Evolutionary conservation across 2,888 invertebrate genomes (phyloP).

Genomic region (Rhynchonema sp.): DNA sequence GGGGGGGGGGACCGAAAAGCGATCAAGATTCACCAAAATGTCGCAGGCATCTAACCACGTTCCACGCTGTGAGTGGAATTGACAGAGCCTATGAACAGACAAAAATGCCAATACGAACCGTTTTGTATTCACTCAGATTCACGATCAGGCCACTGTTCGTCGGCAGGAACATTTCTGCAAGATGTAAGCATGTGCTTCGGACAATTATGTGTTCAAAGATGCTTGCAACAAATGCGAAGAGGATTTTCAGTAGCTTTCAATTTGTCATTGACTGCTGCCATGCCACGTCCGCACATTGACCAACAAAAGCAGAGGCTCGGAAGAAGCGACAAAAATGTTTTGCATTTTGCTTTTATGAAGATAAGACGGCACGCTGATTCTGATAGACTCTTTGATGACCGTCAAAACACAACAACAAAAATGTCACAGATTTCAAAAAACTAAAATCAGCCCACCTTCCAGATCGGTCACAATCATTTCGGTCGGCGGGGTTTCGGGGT

Average conservation of each 20-base stretch:
- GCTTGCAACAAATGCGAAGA: too few relatives aligned
- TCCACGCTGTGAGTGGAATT: too few relatives aligned
- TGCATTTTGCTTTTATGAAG: neutral
- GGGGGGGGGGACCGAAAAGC: too few relatives aligned
- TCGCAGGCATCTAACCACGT: too few relatives aligned
- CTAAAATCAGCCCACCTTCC: conserved; percentile 43
- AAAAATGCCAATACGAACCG: conserved; percentile 32
- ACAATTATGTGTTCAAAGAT: too few relatives aligned
- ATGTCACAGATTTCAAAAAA: neutral
- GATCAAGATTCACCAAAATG: too few relatives aligned
- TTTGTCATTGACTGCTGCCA: too few relatives aligned
- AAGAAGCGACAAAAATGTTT: neutral
- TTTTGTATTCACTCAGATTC: conserved; percentile 63
- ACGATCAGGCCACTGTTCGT: conserved; percentile 77
- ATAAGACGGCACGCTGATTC: neutral
- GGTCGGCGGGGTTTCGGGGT: conserved; percentile 28
- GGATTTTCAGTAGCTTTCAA: too few relatives aligned
- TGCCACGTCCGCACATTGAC: too few relatives aligned
- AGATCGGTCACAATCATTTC: conserved; percentile 58
- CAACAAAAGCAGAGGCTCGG: too few relatives aligned
- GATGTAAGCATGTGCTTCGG: too few relatives aligned
- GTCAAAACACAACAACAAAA: neutral
- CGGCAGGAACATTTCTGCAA: conserved; percentile 71
- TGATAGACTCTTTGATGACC: neutral
- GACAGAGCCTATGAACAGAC: too few relatives aligned